Conservation (phyloP, 2,888 invertebrate genomes). For the Brachyopa scutellaris region DNA sequence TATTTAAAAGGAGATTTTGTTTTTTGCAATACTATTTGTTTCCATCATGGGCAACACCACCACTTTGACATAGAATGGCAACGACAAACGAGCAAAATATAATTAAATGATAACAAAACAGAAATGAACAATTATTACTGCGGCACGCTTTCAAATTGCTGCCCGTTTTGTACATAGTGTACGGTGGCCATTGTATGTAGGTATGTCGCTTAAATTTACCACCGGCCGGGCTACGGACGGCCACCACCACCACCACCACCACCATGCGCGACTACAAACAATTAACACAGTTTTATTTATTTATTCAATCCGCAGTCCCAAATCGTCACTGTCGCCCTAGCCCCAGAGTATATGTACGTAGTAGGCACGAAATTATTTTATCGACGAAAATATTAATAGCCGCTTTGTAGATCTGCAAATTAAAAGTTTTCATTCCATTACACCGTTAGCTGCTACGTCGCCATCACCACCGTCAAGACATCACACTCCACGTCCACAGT, state of each 20-base stretch:
- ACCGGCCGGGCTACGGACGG: too few relatives aligned
- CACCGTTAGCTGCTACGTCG: conserved; percentile 32
- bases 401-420: conserved; percentile 63
- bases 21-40: not conserved
- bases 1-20: conserved; percentile 13
- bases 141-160: conserved; percentile 19
- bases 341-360: too few relatives aligned
- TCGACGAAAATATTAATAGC: conserved; percentile 59
- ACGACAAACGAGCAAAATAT: conserved; percentile 36
- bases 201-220: not conserved
- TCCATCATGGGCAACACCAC: not conserved
- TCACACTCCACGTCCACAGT: not conserved
- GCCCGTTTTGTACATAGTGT: not conserved
- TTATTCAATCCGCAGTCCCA: conserved; percentile 37
- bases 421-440: conserved; percentile 72
- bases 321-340: conserved; percentile 7
- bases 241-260: not conserved
- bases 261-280: conserved; percentile 31
- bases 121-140: conserved; percentile 61
- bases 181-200: conserved; percentile 1
- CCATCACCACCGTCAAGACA: conserved; percentile 7
- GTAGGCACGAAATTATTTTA: conserved; percentile 35
- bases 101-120: conserved; percentile 60
- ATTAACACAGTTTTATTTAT: conserved; percentile 56
- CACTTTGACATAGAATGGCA: too few relatives aligned